Evolutionary conservation across 2,113 vertebrate species (phyloP).

Genomic region (Hassar affinis): DNA sequence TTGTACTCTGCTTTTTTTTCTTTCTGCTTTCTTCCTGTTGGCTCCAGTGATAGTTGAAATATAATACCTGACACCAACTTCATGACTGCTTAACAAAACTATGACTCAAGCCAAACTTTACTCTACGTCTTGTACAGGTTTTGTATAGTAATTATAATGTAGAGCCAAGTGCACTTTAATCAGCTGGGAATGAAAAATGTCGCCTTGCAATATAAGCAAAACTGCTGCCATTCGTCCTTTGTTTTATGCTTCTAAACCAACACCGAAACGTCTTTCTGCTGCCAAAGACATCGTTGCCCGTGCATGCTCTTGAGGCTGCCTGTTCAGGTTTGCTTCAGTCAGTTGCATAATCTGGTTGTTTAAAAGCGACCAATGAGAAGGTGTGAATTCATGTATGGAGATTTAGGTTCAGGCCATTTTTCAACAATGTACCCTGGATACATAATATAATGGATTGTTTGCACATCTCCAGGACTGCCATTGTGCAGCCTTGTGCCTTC

Average conservation of each 20-base stretch:
- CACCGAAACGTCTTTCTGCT: not conserved
- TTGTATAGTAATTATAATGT: not conserved
- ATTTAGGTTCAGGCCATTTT: not conserved
- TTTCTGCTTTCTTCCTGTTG: not conserved
- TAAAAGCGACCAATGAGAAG: not conserved
- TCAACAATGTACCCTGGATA: not conserved
- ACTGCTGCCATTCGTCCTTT: not conserved
- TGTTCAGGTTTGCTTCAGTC: not conserved
- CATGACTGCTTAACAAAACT: not conserved
- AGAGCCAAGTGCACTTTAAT: not conserved
- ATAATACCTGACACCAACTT: not conserved
- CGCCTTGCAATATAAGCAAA: not conserved
- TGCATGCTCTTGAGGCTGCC: not conserved
- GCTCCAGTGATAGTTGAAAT: not conserved
- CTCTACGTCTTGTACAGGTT: not conserved
- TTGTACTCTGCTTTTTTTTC: not conserved
- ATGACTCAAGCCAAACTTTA: not conserved
- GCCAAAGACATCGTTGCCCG: not conserved
- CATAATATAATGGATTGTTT: not conserved
- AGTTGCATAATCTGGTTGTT: not conserved
- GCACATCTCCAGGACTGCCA: not conserved
- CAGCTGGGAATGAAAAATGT: not conserved
- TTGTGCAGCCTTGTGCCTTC: not conserved
- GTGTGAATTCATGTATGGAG: not conserved
- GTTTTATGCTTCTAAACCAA: not conserved